Percentiles rank a stretch among this genome's conserved stretches.
These are phyloP conservation scores for Camponotus pennsylvanicus DNA, from an alignment of 1,140 invertebrate genomes.

Conservation along the genomic window DNA sequence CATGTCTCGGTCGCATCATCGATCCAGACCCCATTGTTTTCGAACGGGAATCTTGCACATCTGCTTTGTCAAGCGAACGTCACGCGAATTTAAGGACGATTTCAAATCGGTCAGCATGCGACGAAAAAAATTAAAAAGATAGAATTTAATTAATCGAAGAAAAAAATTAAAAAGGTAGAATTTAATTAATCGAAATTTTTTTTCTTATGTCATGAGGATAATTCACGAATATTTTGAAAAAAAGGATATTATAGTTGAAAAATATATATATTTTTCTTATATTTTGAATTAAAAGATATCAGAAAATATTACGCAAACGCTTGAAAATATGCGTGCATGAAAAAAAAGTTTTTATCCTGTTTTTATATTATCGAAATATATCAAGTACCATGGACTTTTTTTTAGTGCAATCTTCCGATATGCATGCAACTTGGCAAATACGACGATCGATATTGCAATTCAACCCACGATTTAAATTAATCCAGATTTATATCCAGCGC, in stretches of 20 bases:
- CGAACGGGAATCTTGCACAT: slow-evolving; percentile 59
- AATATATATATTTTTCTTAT: not conserved
- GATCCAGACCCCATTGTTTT: slow-evolving; percentile 69
- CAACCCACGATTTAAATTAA: slow-evolving; percentile 68
- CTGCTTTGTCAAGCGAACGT: slow-evolving; percentile 59
- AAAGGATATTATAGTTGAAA: not conserved
- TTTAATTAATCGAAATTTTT: not conserved
- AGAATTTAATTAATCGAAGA: not conserved
- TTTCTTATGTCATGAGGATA: not conserved
- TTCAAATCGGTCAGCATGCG: not conserved
- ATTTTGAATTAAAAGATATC: not conserved
- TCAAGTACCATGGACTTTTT: not conserved
- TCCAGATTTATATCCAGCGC: slow-evolving; percentile 68
- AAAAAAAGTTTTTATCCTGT: no score
- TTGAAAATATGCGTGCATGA: not conserved
- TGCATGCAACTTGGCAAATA: slow-evolving; percentile 9
- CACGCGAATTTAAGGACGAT: slow-evolving; percentile 12
- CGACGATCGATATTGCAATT: slow-evolving; percentile 63
- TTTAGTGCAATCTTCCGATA: not conserved
- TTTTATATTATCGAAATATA: not conserved
- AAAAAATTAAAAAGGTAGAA: slow-evolving; percentile 7
- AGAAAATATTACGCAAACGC: not conserved
- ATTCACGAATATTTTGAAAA: not conserved
- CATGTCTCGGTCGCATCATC: slow-evolving; percentile 53
- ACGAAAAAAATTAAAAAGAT: slow-evolving; percentile 3